Percentiles rank a stretch among this genome's conserved stretches.
Evolutionary conservation across 2,888 invertebrate genomes (phyloP).

Genomic region (Dromius quadrimaculatus): DNA sequence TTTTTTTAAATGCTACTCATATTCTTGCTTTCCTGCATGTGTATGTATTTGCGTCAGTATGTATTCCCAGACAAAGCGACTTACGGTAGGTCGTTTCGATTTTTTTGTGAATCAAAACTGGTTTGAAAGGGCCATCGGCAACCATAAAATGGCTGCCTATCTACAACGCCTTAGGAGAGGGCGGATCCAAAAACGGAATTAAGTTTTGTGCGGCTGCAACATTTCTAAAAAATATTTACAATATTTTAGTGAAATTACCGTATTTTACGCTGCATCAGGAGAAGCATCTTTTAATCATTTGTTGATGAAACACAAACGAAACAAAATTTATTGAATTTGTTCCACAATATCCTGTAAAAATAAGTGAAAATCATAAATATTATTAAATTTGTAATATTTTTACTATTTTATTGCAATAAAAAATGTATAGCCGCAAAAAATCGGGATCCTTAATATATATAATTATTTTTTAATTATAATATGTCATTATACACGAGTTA

Average conservation of each 20-base stretch:
- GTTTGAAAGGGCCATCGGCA: constrained; percentile 47
- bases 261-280: no score
- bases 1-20: not conserved
- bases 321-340: no score
- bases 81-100: constrained; percentile 47
- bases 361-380: no score
- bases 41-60: not conserved
- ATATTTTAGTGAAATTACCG: no score
- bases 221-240: not conserved
- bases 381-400: no score
- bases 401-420: no score
- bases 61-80: constrained; percentile 16
- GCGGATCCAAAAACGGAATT: constrained; percentile 35
- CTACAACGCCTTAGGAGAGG: constrained; percentile 49
- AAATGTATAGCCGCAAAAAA: no score
- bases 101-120: constrained; percentile 46
- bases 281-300: no score
- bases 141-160: constrained; percentile 51
- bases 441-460: no score
- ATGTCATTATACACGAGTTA: constrained; percentile 5
- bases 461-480: constrained; percentile 6
- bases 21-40: no score
- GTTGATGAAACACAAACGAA: no score
- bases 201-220: constrained; percentile 38
- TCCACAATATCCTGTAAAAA: no score